Conservation (phyloP, 2,113 vertebrate genomes). For the Malurus elegans region DNA sequence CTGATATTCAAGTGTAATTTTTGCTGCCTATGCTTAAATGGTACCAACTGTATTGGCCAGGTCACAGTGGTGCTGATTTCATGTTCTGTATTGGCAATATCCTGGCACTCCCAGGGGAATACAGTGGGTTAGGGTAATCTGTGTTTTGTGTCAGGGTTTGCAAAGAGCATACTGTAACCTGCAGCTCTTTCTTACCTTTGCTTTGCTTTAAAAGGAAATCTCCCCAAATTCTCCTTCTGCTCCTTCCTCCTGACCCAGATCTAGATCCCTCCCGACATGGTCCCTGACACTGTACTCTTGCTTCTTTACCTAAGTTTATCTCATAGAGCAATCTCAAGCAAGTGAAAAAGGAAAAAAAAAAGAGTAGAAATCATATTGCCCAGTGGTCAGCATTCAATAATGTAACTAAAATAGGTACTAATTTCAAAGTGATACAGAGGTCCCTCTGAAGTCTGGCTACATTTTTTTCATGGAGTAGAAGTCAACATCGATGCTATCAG, state of each 20-base stretch:
- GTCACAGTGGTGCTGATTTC: not conserved
- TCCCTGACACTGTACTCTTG: not conserved
- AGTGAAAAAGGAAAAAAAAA: not conserved
- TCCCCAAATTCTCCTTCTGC: not conserved
- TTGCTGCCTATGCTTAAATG: not conserved
- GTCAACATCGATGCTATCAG: not conserved
- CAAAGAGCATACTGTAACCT: not conserved
- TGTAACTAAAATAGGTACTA: conserved; percentile 60
- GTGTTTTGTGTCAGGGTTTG: not conserved
- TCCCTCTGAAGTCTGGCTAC: conserved; percentile 35
- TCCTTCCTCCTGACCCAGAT: not conserved
- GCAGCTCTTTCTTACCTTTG: not conserved
- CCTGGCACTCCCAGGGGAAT: not conserved
- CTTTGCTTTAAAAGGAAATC: not conserved
- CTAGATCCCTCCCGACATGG: not conserved
- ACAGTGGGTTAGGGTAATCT: not conserved
- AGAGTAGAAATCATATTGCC: conserved; percentile 43
- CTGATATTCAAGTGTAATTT: not conserved
- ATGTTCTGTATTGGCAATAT: not conserved
- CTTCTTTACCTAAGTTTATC: not conserved
- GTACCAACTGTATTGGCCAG: not conserved
- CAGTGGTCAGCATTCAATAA: conserved; percentile 50
- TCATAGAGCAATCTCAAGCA: not conserved
- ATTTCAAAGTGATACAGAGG: conserved; percentile 47
- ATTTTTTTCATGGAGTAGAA: not conserved